phyloP scores from a whole-genome alignment of 2,888 invertebrate species.

The Epistrophe grossulariae region DNA sequence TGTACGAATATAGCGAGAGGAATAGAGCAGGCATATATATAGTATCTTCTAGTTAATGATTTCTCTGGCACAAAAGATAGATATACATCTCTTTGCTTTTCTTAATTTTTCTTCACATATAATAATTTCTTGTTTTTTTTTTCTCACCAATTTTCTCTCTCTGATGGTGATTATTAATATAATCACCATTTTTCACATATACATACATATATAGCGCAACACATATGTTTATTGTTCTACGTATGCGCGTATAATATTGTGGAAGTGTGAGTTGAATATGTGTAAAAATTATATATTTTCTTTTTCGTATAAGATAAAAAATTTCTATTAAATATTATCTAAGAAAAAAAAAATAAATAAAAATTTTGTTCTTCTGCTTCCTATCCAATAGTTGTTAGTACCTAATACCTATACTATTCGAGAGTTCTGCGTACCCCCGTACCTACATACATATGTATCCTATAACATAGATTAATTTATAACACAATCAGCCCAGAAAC shows the following conservation, averaged over 20 bases:
- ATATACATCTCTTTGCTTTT: constrained; percentile 63
- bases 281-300: constrained; percentile 66
- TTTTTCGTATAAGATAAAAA: constrained; percentile 66
- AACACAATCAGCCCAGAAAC: constrained; percentile 67
- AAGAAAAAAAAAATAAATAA: constrained; percentile 52
- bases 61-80: constrained; percentile 56
- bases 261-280: constrained; percentile 13
- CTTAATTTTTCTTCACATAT: constrained; percentile 64
- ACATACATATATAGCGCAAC: constrained; percentile 35
- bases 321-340: constrained; percentile 76
- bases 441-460: constrained; percentile 13
- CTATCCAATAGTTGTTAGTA: constrained; percentile 20
- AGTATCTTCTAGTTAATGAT: constrained; percentile 66
- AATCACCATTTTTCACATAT: constrained; percentile 65
- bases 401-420: neutral
- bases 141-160: constrained; percentile 36
- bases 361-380: constrained; percentile 13
- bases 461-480: constrained; percentile 70
- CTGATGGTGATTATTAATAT: constrained; percentile 70
- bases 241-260: constrained; percentile 20
- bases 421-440: neutral
- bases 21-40: constrained; percentile 19
- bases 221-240: constrained; percentile 44
- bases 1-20: neutral
- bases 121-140: constrained; percentile 41